phyloP scores from a whole-genome alignment of 2,888 invertebrate genomes.

The Caenorhabditis doughertyi region DNA sequence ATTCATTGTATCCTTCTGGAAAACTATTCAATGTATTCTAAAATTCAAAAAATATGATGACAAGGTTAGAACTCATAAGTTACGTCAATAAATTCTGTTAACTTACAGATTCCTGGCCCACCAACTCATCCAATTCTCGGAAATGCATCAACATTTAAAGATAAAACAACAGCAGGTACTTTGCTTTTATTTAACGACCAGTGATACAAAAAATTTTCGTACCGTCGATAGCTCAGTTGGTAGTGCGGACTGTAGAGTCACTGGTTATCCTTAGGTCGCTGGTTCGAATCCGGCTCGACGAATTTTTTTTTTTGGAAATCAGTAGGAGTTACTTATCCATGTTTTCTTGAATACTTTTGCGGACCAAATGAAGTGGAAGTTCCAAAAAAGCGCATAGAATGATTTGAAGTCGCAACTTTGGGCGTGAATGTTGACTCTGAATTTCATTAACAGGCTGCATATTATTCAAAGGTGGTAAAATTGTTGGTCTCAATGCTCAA shows the following conservation, averaged over 20 bases:
- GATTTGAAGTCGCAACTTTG: too few species aligned
- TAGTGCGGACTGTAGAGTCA: constrained; percentile 59
- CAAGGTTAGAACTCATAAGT: background rate
- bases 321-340: too few species aligned
- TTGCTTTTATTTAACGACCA: background rate
- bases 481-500: background rate
- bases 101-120: constrained; percentile 39
- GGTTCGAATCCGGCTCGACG: constrained; percentile 75
- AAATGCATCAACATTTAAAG: constrained; percentile 5
- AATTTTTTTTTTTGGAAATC: constrained; percentile 52
- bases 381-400: too few species aligned
- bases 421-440: too few species aligned
- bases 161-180: constrained; percentile 26
- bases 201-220: background rate
- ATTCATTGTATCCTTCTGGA: constrained; percentile 26
- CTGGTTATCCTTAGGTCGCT: constrained; percentile 74
- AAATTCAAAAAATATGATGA: constrained; percentile 44
- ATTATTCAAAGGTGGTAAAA: too few species aligned
- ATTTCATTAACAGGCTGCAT: too few species aligned
- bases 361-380: too few species aligned
- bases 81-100: background rate
- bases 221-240: constrained; percentile 60
- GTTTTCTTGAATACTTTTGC: too few species aligned
- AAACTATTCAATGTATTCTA: background rate
- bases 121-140: constrained; percentile 39